Base-by-base conservation (phyloP, 2,113 vertebrate species). In the Prunella fulvescens region DNA sequence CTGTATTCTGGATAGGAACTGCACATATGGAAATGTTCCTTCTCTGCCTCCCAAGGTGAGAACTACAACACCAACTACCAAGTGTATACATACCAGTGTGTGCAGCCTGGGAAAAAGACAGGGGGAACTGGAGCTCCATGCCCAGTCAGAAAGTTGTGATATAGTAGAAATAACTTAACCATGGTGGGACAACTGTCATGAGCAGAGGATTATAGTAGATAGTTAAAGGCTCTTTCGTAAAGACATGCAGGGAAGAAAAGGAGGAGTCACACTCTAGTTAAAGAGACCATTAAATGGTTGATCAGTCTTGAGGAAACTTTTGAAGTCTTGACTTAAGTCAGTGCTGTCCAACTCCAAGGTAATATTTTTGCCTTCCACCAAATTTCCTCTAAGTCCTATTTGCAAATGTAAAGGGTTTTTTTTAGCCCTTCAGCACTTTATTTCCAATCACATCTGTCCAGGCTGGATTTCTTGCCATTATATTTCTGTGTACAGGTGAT, bases 1-100 rank as follows among this genome's bases (percentile, higher is more conserved):
- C 33, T 83, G 12, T 74, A 23, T 82, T 73, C 16, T 37, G n/a
- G 37, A 7, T 58, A 90, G 39, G 72, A 92, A 40, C 35, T 45
- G 18, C 33, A 19, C 12, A 23, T 40, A 14, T 44, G 24, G 33
- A 76, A 76, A 10, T 62, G 42, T 45, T 62, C 37, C 19, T 69
- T 39, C 39, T 42, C 33, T 76, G 33, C 37, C 37, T 92, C 28
- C 48, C 19, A 57, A 45, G 28, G 18, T 44, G 26, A 69, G 61
- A 74, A n/a, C 19, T 33, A 25, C 61, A 86, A 22, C 35, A 62
- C 14, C 33, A 69, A 1, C 15, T 47, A 37, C 54, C 33, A 50
- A 29, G 19, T 44, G 26, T 50, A 12, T 25, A 6, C 14, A 1
- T 54, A 15, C 12, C 19, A 29, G 11, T 74, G 40, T 0, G 0